Evolutionary conservation across 2,888 invertebrate species (phyloP), one percentile per base, ranked within the genome.

Genomic region (Polymixis flavicincta): DNA sequence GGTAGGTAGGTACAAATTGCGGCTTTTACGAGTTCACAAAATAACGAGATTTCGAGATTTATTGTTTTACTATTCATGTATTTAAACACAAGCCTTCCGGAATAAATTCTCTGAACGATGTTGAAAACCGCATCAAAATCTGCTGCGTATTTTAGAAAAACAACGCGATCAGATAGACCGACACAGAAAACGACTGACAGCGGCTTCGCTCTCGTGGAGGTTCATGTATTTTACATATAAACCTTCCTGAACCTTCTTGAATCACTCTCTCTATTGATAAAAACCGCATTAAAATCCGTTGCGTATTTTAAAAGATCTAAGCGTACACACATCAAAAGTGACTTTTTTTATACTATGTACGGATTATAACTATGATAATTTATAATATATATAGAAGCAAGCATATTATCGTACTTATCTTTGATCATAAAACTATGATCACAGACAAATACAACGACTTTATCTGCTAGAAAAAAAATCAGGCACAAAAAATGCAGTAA

Each of bases 351-450:
- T 32, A 32, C 32, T 32, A 32, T 32, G 32, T 32, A 3, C 2
- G 4, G 2, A 32, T 3, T 32, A 32, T 32, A 32, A 32, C 4
- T 32, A 32, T 32, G n/a, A n/a, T n/a, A 28, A 50, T 50, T n/a
- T 54, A 54, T 32, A 17, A 52, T 17, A 50, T 9, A 3, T 65
- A 52, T n/a, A n/a, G 17, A 65, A 66, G 50, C 65, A 66, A 66
- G 54, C 65, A 50, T 25, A 28, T 42, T 22, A 22, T 42, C 8
- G 25, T 32, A 11, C 57, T n/a, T 48, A 17, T 55, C 8, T 68
- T n/a, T 71, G 14, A 45, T 57, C 37, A 65, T 28, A 28, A 32
- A 32, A 50, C 17, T 65, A 65, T 9, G 4, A 50, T 42, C 50
- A 32, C 9, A 55, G 19, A 32, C 45, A 28, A 28, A 32, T 22